Base-by-base conservation (phyloP, 2,797 vertebrate species). In the Philypnodon macrostomus region DNA sequence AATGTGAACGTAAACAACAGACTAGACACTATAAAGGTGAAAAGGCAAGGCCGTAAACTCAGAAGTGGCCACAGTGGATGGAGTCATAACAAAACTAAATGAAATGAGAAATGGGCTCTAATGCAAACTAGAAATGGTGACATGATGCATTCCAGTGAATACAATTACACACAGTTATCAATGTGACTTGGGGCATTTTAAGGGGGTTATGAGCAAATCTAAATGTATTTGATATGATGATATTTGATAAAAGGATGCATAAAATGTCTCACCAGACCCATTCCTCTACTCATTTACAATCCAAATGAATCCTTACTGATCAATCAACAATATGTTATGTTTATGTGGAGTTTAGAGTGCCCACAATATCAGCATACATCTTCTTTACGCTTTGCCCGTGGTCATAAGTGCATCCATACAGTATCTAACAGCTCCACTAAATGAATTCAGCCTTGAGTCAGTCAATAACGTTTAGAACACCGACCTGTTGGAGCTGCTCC, bases 401-500 rank as follows among this genome's bases (percentile, higher is more conserved):
- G 7, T 12, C 10, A 1, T 42, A 46, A 29, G 2, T 26, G 36
- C 24, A 4, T 27, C 58, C 51, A 47, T 32, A 45, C n/a, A n/a
- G n/a, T n/a, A n/a, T 56, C 16, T 9, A 7, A 50, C 37, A 27
- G 4, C 49, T 36, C 37, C n/a, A 4, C 34, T 57, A 44, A 75
- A 47, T 67, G 62, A 75, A 74, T 37, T 27, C 13, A 1, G 37
- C 16, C 13, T 27, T 2, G 47, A 29, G 45, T 41, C 1, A 2
- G 69, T 74, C 47, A 37, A 80, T 78, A 35, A 26, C 17, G 26
- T 13, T 19, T 37, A 1, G 32, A 61, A 3, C 8, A 36, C 75
- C 45, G 81, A 88, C 86, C 86, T 84, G 85, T 72, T 63, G 83
- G 39, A 63, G 80, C 66, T 6, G 75, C 69, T 80, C 66, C 81